phyloP scores from a whole-genome alignment of 2,113 vertebrate genomes.

The Mionectes macconnelli region DNA sequence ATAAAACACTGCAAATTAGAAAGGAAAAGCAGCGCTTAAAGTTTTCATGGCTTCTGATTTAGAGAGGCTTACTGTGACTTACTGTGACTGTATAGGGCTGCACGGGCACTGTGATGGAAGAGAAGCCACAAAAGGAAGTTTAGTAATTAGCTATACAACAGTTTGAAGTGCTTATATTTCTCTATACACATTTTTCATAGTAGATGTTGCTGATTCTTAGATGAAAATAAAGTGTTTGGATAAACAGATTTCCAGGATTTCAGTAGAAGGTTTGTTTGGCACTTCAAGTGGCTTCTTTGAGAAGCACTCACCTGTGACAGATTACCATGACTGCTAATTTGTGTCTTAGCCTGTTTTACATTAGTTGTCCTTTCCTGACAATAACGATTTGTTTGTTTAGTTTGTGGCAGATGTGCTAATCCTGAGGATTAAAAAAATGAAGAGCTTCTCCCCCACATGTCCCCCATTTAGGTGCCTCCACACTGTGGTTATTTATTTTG shows the following conservation, averaged over 20 bases:
- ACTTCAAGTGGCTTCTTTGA: not conserved
- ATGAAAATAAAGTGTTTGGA: not conserved
- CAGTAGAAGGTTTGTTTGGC: not conserved
- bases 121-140: not conserved
- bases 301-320: constrained; percentile 6
- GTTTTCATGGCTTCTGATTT: not conserved
- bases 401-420: constrained; percentile 9
- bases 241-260: not conserved
- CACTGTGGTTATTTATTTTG: constrained; percentile 42
- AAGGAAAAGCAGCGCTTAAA: not conserved
- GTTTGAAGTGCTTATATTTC: not conserved
- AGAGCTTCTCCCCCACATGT: not conserved
- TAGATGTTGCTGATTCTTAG: not conserved
- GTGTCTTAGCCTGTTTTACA: constrained; percentile 11
- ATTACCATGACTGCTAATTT: constrained; percentile 2
- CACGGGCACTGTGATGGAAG: not conserved
- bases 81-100: not conserved
- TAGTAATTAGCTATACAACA: not conserved
- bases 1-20: not conserved
- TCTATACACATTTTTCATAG: not conserved
- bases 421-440: not conserved
- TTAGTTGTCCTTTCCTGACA: constrained; percentile 24
- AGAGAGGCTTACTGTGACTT: not conserved
- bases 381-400: constrained; percentile 17
- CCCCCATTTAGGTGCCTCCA: not conserved